Conservation (phyloP, 2,888 invertebrate species). For the Sisyra terminalis region DNA sequence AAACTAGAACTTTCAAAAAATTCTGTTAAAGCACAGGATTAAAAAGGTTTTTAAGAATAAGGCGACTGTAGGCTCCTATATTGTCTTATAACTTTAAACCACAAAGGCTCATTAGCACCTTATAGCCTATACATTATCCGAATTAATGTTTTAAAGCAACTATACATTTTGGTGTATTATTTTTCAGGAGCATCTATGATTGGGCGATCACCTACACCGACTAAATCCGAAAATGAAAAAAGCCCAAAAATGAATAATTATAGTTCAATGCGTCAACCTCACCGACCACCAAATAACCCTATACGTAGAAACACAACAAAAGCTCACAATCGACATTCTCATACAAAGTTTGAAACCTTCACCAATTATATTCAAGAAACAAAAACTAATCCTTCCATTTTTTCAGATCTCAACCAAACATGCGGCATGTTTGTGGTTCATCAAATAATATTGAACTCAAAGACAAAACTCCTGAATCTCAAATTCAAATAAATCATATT, state of each 20-base stretch:
- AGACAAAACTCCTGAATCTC: constrained; percentile 20
- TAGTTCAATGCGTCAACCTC: constrained; percentile 38
- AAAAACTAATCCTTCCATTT: constrained; percentile 19
- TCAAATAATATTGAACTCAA: constrained; percentile 23
- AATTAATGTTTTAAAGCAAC: too few relatives aligned
- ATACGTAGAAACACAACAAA: constrained; percentile 39
- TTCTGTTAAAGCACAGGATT: too few relatives aligned
- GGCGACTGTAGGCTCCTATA: too few relatives aligned
- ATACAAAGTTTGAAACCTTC: constrained; percentile 9
- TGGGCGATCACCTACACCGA: neutral
- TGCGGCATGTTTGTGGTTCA: constrained; percentile 26
- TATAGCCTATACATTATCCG: too few relatives aligned
- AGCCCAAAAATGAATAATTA: constrained; percentile 24
- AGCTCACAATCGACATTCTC: constrained; percentile 21
- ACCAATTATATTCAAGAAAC: constrained; percentile 16
- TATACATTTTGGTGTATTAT: neutral
- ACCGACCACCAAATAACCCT: constrained; percentile 31
- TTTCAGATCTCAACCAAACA: constrained; percentile 26
- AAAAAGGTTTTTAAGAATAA: too few relatives aligned
- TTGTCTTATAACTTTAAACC: too few relatives aligned
- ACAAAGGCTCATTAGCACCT: too few relatives aligned
- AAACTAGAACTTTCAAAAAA: too few relatives aligned
- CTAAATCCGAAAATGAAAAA: constrained; percentile 2
- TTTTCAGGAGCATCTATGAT: constrained; percentile 6
- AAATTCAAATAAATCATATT: constrained; percentile 18